Evolutionary conservation across 1,140 invertebrate genomes (phyloP), one percentile per base, ranked within the genome.

Genomic region (Chironomus tepperi): DNA sequence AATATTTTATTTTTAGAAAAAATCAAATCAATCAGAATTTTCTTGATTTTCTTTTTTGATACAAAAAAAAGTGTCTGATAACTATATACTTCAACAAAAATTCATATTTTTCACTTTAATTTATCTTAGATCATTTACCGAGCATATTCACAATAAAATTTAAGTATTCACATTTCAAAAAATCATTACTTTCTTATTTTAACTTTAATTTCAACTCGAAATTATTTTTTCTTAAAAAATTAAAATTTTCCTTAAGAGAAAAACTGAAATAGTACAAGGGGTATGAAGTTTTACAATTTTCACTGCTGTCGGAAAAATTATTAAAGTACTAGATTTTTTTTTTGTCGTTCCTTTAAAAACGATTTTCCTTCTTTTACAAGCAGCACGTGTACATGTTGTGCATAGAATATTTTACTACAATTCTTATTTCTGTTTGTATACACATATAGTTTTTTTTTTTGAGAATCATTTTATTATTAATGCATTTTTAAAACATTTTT

Each of bases 1-100:
- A 15, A 9, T 47, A 12, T 43, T 43, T 43, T 43, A 10, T 43
- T 10, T 7, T 10, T 10, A 47, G n/a, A n/a, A 47, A 47, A 47
- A 47, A 47, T 47, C 47, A 57, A 34, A 34, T n/a, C 47, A 57
- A n/a, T 57, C 12, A 6, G 65, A 21, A 70, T 65, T 65, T 67
- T 67, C 18, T 19, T 67, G 3, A 18, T 21, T 70, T 70, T 16
- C 65, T 19, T 18, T 70, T 70, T 8, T 21, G 16, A 21, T 16
- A n/a, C n/a, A 67, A 67, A 67, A 67, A n/a, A 67, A 67, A 18
- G 3, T 70, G 65, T 70, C 19, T 18, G 65, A 70, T 70, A 21
- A 70, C 16, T 19, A 9, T 70, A 18, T 70, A 19, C 3, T 70
- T 70, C 18, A 18, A 19, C 19, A 19, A 18, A 70, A 70, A 9